Base-by-base conservation (phyloP, 2,888 invertebrate species). In the Dolichopus griseipennis region DNA sequence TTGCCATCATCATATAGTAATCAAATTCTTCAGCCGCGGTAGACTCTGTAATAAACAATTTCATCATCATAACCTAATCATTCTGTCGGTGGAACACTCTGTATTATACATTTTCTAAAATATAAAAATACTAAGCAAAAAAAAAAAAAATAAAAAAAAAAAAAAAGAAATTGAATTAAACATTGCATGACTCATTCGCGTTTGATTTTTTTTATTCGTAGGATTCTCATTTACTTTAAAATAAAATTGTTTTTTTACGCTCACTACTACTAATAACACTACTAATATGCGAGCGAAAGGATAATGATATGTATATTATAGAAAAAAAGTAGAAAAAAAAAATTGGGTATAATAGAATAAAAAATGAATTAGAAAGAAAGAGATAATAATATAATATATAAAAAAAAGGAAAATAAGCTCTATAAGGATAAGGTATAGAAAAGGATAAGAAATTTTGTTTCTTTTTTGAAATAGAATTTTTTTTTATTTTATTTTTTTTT, bases 111-210 rank as follows among this genome's bases (percentile, higher is more conserved):
- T 27, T 27, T 27, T 27, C n/a, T n/a, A n/a, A n/a, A n/a, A n/a
- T n/a, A n/a, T n/a, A n/a, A n/a, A n/a, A n/a, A n/a, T n/a, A 43
- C 43, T n/a, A 52, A 12, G 6, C 2, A 52, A 52, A 7, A 52
- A n/a, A 18, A 6, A 52, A 52, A 12, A 52, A 52, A 52, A 52
- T 18, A 18, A 18, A 18, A 52, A 7, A 6, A 15, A 52, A 52
- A 52, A 52, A 52, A 52, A 18, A 18, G 15, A 52, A 52, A 52
- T 52, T 52, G 52, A 52, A 52, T 52, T 52, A 52, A 52, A 52
- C 18, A 52, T 52, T 52, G 52, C 52, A 52, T 52, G 52, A 52
- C 52, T 52, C 52, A 52, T 52, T 52, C 52, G 52, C 52, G 52
- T 52, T 52, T 52, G 9, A 2, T 2, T 18, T 18, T 52, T 52